These are phyloP conservation scores for Entomyzon cyanotis DNA, from an alignment of 2,113 vertebrate species.

Conservation along the genomic window DNA sequence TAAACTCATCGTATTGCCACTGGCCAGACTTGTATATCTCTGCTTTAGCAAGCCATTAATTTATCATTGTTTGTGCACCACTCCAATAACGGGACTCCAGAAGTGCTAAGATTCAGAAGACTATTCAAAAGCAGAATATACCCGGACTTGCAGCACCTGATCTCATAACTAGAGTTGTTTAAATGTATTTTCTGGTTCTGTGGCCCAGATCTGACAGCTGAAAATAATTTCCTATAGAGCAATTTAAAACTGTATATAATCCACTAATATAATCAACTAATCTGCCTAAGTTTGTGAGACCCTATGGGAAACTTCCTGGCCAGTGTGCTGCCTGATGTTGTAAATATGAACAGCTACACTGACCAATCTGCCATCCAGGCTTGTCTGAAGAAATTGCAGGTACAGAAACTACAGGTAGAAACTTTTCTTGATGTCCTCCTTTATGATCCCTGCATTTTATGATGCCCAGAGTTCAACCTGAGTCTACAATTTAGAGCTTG, in stretches of 20 bases:
- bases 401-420: not conserved
- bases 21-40: not conserved
- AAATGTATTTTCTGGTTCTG: not conserved
- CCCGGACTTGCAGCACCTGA: not conserved
- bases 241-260: not conserved
- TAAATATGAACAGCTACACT: not conserved
- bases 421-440: not conserved
- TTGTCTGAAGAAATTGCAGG: not conserved
- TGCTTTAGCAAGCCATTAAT: not conserved
- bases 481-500: not conserved
- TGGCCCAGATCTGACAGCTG: not conserved
- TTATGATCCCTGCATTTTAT: not conserved
- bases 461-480: not conserved
- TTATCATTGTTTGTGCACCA: not conserved
- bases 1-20: not conserved
- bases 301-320: not conserved
- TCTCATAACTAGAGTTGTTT: not conserved
- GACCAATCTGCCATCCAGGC: not conserved
- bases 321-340: not conserved
- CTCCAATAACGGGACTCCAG: not conserved
- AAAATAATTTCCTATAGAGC: not conserved
- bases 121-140: rapidly evolving
- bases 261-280: not conserved
- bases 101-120: not conserved
- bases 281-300: not conserved